Evolutionary conservation across 2,797 vertebrate species (phyloP).

Genomic region (Notamacropus eugenii): DNA sequence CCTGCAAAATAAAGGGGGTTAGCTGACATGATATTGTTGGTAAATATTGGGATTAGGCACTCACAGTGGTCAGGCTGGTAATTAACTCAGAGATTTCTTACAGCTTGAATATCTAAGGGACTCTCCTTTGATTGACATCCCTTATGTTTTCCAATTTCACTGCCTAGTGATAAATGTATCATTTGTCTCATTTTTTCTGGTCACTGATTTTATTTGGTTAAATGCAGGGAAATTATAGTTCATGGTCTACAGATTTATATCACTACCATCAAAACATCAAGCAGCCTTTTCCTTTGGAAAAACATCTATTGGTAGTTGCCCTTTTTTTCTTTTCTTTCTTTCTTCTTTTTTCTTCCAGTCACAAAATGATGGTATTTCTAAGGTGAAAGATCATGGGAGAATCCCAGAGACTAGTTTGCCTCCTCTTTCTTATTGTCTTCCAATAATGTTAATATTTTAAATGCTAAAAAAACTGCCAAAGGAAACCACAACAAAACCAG

Average conservation of each 20-base stretch:
- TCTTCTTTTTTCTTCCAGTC: fast-evolving
- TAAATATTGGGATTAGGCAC: background rate
- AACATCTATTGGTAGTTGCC: fast-evolving
- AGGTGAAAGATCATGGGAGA: fast-evolving
- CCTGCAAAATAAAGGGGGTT: background rate
- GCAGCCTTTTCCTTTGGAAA: fast-evolving
- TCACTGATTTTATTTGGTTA: background rate
- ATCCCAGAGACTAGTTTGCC: fast-evolving
- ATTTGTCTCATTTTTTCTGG: background rate
- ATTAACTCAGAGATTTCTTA: background rate
- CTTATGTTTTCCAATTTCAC: fast-evolving
- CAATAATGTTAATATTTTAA: constrained; percentile 54
- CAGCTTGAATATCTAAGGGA: background rate
- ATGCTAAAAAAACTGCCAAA: constrained; percentile 28
- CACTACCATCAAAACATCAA: fast-evolving
- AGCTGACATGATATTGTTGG: background rate
- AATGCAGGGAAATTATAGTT: fast-evolving
- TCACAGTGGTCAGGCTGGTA: background rate
- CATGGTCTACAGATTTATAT: fast-evolving
- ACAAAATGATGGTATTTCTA: fast-evolving
- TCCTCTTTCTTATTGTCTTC: constrained; percentile 14
- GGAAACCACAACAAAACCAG: background rate
- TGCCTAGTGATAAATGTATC: too few species aligned
- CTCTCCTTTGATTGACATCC: background rate
- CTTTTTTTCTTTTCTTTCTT: too few species aligned